Evolutionary conservation across 1,140 invertebrate species (phyloP).

Genomic region (Bathynomus jamesi): DNA sequence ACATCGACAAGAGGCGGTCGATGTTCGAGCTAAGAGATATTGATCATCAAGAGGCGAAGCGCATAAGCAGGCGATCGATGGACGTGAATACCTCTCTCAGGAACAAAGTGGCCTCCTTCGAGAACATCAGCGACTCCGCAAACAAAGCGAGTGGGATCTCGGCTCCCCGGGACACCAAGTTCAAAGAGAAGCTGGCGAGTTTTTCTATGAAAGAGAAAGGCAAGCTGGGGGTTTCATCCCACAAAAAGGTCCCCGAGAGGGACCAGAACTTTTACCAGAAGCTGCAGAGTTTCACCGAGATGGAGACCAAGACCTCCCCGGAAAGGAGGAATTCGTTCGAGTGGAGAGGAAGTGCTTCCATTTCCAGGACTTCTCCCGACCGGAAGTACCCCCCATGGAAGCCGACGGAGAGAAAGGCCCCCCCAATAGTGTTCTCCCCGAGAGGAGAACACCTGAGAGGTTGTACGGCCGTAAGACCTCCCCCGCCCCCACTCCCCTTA

Average conservation of each 20-base stretch:
- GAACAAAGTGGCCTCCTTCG: conserved; percentile 35
- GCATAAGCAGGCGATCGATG: conserved; percentile 43
- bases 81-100: conserved; percentile 36
- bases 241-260: conserved; percentile 33
- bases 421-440: background rate
- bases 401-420: background rate
- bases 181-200: conserved; percentile 30
- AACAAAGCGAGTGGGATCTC: conserved; percentile 30
- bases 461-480: background rate
- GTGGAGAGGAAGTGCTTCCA: too few relatives aligned
- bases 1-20: conserved; percentile 69
- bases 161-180: conserved; percentile 23
- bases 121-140: conserved; percentile 33
- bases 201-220: conserved; percentile 16
- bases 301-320: conserved; percentile 15
- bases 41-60: conserved; percentile 18
- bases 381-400: background rate
- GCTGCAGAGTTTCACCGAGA: conserved; percentile 26
- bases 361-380: too few relatives aligned
- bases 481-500: conserved; percentile 18
- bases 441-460: background rate
- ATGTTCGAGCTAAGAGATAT: conserved; percentile 57
- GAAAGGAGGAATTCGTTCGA: conserved; percentile 6
- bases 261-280: conserved; percentile 35
- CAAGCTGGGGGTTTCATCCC: conserved; percentile 9